Base-by-base conservation (phyloP, 2,888 invertebrate genomes). In the Anaspis maculata region DNA sequence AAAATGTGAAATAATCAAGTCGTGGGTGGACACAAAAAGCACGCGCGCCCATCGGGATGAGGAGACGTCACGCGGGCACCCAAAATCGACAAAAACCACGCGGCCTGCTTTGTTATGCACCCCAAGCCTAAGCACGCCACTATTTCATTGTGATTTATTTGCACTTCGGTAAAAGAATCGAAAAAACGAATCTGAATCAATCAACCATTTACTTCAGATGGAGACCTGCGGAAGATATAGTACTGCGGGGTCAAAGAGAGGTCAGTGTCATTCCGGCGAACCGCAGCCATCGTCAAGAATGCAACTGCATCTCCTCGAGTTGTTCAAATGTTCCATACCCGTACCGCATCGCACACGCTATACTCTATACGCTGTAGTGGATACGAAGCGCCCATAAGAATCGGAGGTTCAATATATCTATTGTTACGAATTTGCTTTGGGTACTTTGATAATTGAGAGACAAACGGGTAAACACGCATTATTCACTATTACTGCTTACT, bases 141-240 rank as follows among this genome's bases (percentile, higher is more conserved):
- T 65, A 65, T 65, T 65, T 65, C 65, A 65, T 62, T 63, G 64
- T 64, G 65, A 65, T 65, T 65, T 65, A 65, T 65, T 55, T 60
- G 63, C 64, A 64, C 65, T 65, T 59, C 60, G 61, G 61, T 59
- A 59, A 59, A 61, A 61, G 65, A 65, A 65, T 65, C 62, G 64
- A 65, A 64, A 64, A 66, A 64, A 64, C 62, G 60, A 61, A 61
- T 62, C 62, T 57, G 62, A 66, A 66, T 66, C 64, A 66, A 66
- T 66, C 65, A 66, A 61, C 59, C 64, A 64, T 65, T n/a, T 64
- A 63, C 62, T 65, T 59, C 53, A 61, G 59, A 61, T 52, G 56
- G 54, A 58, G 62, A 59, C 58, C 64, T 66, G 65, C 59, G 50
- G 55, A 62, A 66, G 63, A 66, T 66, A 62, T 64, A 63, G 56